Evolutionary conservation across 2,797 vertebrate genomes (phyloP).

Genomic region (Takifugu ocellatus): DNA sequence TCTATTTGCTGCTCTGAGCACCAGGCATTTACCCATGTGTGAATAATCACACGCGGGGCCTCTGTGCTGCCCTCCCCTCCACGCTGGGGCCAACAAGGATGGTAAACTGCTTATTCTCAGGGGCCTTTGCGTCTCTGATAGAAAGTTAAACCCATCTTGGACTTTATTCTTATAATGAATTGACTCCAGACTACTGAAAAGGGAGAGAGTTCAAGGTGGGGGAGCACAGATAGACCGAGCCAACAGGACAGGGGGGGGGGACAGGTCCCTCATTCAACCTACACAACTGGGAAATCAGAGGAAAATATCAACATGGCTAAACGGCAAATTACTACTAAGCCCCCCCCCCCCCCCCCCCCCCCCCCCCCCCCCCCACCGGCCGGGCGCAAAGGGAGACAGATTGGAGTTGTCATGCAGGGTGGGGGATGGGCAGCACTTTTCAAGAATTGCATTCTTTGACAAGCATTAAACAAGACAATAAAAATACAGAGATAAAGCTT

Average conservation of each 20-base stretch:
- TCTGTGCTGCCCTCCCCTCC: conserved; percentile 67
- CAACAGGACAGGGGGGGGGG: conserved; percentile 30
- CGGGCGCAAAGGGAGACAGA: conserved; percentile 55
- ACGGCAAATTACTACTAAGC: conserved; percentile 70
- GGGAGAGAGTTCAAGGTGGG: conserved; percentile 31
- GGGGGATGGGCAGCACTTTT: conserved; percentile 52
- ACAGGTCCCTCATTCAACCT: conserved; percentile 48
- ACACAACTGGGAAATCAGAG: conserved; percentile 66
- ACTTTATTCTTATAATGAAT: too few relatives aligned
- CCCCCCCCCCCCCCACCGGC: conserved; percentile 47
- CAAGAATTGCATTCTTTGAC: conserved; percentile 57
- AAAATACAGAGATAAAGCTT: conserved; percentile 52
- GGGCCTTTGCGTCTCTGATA: conserved; percentile 58
- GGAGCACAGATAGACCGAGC: conserved; percentile 20
- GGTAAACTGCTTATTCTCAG: conserved; percentile 74
- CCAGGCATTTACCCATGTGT: conserved; percentile 71
- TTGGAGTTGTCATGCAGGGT: conserved; percentile 60
- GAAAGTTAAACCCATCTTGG: conserved; percentile 56
- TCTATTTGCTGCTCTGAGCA: conserved; percentile 59
- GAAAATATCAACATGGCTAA: conserved; percentile 72
- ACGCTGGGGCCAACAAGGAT: conserved; percentile 62
- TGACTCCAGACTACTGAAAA: background rate
- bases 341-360: conserved; percentile 52
- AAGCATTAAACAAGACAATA: conserved; percentile 68
- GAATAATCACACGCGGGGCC: conserved; percentile 78